Base-by-base conservation (phyloP, 2,113 vertebrate genomes). In the Petaurus breviceps region DNA sequence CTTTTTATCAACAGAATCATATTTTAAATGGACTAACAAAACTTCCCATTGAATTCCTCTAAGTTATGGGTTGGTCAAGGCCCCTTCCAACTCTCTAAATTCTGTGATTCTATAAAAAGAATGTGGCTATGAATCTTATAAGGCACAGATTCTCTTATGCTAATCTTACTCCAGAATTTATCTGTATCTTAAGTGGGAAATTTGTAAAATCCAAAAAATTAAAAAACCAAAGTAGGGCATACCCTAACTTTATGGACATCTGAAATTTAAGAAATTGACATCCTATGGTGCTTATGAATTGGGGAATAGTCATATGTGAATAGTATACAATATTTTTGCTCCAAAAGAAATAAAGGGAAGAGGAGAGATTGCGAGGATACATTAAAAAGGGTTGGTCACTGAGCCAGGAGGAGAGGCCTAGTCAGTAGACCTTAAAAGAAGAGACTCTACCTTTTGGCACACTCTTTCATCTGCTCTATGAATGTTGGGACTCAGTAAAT, bases 1-100 rank as follows among this genome's bases (percentile, higher is more conserved):
- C 96, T 98, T 97, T 96, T 98, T 97, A 97, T 95, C 96, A 98
- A 98, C 97, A 95, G 98, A 98, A 96, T 98, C 96, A 96, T 97
- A 98, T 97, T 98, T 98, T 97, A 96, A 96, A 97, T 96, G 97
- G 94, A 96, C 97, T 94, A 95, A 95, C 97, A 97, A 97, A 97
- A 97, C 97, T 96, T 94, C 94, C 97, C 97, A 98, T 97, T 98
- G 97, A 23, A 84, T 84, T 84, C 68, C 16, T 84, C 68, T 84
- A 22, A 84, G 7, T 84, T 84, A 43, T 84, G 19, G 57, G n/a
- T 43, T 43, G 19, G 16, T 84, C n/a, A 43, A 23, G 19, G 6
- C 23, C 6, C 68, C n/a, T 84, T 23, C n/a, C 16, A 43, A 23
- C 19, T 84, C 31, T 77, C n/a, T 43, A 43, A 84, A 23, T 43